phyloP scores from a whole-genome alignment of 1,140 invertebrate genomes.

The Wasmannia auropunctata region DNA sequence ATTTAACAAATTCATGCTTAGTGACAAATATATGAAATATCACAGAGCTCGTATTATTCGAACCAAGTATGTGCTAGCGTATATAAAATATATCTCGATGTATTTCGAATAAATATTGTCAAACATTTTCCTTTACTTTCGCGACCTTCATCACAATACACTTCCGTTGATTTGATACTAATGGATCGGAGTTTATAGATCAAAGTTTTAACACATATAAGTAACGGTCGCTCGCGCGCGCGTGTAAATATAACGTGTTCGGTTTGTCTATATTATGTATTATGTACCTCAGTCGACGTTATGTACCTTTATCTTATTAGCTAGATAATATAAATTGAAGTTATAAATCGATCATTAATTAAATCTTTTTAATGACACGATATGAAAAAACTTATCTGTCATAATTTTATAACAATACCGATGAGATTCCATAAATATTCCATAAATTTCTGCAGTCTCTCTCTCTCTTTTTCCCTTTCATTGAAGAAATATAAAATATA shows the following conservation, averaged over 20 bases:
- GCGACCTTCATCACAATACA: background rate
- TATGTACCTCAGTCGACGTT: background rate
- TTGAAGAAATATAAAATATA: background rate
- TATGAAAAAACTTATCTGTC: background rate
- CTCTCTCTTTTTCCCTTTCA: too few species aligned
- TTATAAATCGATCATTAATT: background rate
- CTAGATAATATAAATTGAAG: background rate
- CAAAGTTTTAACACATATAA: background rate
- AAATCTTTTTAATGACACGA: background rate
- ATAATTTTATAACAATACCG: background rate
- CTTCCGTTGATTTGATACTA: background rate
- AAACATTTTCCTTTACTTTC: background rate
- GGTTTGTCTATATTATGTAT: background rate
- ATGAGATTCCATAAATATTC: too few species aligned
- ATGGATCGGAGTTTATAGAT: background rate
- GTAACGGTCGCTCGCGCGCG: background rate
- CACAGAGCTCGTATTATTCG: too few species aligned
- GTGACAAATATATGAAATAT: too few species aligned
- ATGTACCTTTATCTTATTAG: too few species aligned
- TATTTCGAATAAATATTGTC: background rate
- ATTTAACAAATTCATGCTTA: too few species aligned
- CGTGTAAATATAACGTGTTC: background rate
- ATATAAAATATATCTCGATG: background rate
- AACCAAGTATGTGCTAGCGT: too few species aligned
- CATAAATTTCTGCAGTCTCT: too few species aligned